Conservation (phyloP, 1,140 invertebrate genomes). For the Sinonovacula constricta region DNA sequence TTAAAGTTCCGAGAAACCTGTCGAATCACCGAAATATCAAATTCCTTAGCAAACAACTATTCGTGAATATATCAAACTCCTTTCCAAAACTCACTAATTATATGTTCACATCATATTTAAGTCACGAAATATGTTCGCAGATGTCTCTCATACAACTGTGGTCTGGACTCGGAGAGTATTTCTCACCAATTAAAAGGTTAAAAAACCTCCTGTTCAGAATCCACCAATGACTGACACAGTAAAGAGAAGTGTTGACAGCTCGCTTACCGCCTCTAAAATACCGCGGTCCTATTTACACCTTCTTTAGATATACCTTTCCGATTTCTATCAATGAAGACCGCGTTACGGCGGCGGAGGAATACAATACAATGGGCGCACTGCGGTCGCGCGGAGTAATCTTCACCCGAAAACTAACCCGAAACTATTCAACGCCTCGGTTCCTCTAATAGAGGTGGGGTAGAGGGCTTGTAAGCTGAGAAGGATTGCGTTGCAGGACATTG, state of each 20-base stretch:
- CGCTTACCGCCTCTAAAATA: conserved; percentile 24
- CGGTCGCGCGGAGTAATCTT: no score
- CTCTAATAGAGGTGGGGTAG: no score
- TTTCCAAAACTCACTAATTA: background rate
- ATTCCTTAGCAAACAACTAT: background rate
- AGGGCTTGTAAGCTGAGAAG: no score
- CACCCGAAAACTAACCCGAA: no score
- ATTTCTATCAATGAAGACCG: conserved; percentile 42
- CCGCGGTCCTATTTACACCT: conserved; percentile 41
- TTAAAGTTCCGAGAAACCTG: background rate
- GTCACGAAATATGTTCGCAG: background rate
- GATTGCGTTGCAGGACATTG: no score
- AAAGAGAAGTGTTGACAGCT: conserved; percentile 15
- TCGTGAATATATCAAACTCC: background rate
- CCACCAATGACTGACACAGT: background rate
- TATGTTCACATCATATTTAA: background rate
- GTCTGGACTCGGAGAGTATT: background rate
- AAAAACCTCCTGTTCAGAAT: background rate
- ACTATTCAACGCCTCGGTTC: no score
- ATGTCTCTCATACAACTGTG: background rate
- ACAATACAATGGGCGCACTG: no score
- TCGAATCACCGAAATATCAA: background rate
- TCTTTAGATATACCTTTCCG: conserved; percentile 6
- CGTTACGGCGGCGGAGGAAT: conserved; percentile 34
- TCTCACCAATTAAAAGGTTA: background rate